These are phyloP conservation scores for Drosophila acutilabella DNA, from an alignment of 2,888 invertebrate genomes.

Conservation along the genomic window DNA sequence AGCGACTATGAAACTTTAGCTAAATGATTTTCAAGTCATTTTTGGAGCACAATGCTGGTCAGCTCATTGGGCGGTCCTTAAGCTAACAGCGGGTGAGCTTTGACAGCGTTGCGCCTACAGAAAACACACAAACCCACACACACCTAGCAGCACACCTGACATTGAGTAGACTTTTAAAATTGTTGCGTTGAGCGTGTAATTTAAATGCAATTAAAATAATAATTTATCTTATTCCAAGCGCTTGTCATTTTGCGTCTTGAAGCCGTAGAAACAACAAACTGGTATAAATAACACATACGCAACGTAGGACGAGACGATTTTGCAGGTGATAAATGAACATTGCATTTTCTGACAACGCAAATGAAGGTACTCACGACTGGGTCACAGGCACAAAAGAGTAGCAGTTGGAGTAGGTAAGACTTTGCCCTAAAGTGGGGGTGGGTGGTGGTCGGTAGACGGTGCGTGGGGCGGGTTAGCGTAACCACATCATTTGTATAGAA, in stretches of 20 bases:
- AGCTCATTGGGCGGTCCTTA: slow-evolving; percentile 54
- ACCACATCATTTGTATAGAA: slow-evolving; percentile 66
- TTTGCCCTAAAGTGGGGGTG: too few species aligned
- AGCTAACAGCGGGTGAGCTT: slow-evolving; percentile 66
- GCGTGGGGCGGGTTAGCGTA: neutral
- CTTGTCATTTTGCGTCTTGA: slow-evolving; percentile 60
- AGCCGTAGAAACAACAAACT: slow-evolving; percentile 6
- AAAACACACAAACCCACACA: neutral
- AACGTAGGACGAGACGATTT: slow-evolving; percentile 45
- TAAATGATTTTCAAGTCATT: slow-evolving; percentile 33
- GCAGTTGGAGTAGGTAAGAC: too few species aligned
- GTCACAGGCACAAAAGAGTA: slow-evolving; percentile 10
- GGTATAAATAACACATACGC: slow-evolving; percentile 42
- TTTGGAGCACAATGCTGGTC: slow-evolving; percentile 43
- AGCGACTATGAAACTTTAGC: slow-evolving; percentile 38
- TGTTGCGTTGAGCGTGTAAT: slow-evolving; percentile 69
- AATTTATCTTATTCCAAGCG: slow-evolving; percentile 75
- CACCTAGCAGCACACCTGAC: neutral
- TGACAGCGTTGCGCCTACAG: slow-evolving; percentile 30
- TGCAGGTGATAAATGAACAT: slow-evolving; percentile 66
- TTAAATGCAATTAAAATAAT: slow-evolving; percentile 81
- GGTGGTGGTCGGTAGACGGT: too few species aligned
- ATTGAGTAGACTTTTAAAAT: slow-evolving; percentile 53
- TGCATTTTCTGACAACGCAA: slow-evolving; percentile 69
- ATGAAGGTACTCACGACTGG: slow-evolving; percentile 63